Base-by-base conservation (phyloP, 2,113 vertebrate species). In the Nycticorax nycticorax region DNA sequence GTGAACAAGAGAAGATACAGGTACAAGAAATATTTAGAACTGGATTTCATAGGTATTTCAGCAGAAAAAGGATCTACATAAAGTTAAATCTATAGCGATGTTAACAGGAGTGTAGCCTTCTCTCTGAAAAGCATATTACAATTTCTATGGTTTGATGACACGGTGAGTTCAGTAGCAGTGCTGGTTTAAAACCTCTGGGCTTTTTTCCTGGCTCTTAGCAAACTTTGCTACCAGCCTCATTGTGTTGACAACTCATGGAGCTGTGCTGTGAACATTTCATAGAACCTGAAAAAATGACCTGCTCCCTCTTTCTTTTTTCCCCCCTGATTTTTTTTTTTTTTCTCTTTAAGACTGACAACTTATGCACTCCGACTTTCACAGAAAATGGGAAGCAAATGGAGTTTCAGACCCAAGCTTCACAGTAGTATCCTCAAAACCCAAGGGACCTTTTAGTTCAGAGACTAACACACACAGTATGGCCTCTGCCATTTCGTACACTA, bases 211-310 rank as follows among this genome's bases (percentile, higher is more conserved):
- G 27, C 41, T 94, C 41, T 91, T 96, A 85, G 78, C 75, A 94
- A 85, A 92, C 50, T 75, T 86, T 94, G 35, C 45, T 79, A 48
- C 62, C 63, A 88, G 85, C 55, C 63, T 86, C 72, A 60, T 30
- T 90, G 82, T 88, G 83, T 60, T 95, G 94, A 94, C 91, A 96
- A 88, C 67, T 92, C 83, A 85, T 26, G 71, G 79, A 91, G 43
- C 23, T 90, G 43, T 60, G 37, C 86, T 90, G 75, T 66, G 85
- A 95, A 72, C 39, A n/a, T 90, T 85, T 76, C 85, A 62, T 3
- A 78, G 66, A 90, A 93, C 27, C 57, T 82, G 33, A 78, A 93
- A 95, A 95, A 89, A 64, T n/a, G 89, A 50, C 14, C 11, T 43
- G 47, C 43, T 69, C 77, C 8, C 24, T 73, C 35, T 67, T 32